Evolutionary conservation across 2,888 invertebrate species (phyloP), one percentile per base, ranked within the genome.

Genomic region (Netelia virgata): DNA sequence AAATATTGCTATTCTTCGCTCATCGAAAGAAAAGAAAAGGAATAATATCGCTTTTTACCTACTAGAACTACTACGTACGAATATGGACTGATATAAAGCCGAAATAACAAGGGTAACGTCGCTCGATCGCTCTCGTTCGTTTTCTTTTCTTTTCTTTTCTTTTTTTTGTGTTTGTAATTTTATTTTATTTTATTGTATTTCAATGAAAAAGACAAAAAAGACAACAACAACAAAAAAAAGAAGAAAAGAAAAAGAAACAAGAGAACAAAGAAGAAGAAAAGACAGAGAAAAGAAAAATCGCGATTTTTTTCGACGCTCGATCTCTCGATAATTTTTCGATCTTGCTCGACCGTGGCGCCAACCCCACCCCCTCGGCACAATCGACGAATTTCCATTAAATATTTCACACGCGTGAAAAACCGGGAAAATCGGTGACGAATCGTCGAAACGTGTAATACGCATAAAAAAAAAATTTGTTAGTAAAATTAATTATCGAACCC

Each of bases 41-140:
- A 68, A 68, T 36, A 41, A 64, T 63, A 81, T 55, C 81, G 84
- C 84, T 84, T 84, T 77, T 68, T 84, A 84, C 81, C 76, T 84
- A 84, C 73, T 81, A 69, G 77, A 81, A 77, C 72, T 79, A 79
- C 74, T 79, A 79, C 70, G 75, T 83, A 83, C 83, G 70, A 79
- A 79, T 83, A 75, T 79, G 84, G 36, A 84, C 73, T 73, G 77
- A 84, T 68, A 47, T 68, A 47, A 69, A 76, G 70, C 79, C 74
- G 79, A 80, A 80, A 80, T 66, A 59, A 75, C 64, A 73, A 66
- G 43, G 36, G 68, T 66, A 59, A 59, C 9, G 41, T 66, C 41
- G 47, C 59, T 68, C 47, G 55, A 57, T 69, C 68, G 28, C 61
- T 78, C 63, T 53, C 23, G 50, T 28, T 63, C 63, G 20, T 8